Percentiles rank a stretch among this genome's conserved stretches.
These are phyloP conservation scores for Zoanthus solanderi DNA, from an alignment of 92 coral and sea anemone species.

Conservation along the genomic window DNA sequence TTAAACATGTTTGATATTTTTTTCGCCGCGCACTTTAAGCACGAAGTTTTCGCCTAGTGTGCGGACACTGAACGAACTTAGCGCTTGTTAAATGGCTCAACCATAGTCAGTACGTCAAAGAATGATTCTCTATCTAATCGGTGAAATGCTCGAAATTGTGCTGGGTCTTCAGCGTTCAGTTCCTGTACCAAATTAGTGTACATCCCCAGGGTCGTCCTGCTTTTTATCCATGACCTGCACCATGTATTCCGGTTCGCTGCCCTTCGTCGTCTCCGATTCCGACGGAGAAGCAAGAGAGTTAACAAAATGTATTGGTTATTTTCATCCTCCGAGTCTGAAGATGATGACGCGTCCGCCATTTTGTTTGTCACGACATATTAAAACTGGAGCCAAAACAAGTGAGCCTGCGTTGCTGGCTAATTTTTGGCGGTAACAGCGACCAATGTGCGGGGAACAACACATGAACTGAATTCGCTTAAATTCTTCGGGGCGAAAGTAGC, in stretches of 20 bases:
- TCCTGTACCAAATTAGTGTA: constrained; percentile 26
- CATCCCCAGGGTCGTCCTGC: background rate
- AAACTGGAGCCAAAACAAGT: constrained; percentile 1
- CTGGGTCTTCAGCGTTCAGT: constrained; percentile 42
- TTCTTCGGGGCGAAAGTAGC: constrained; percentile 20
- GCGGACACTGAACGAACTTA: too few relatives aligned
- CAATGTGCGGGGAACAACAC: background rate
- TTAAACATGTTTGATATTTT: too few relatives aligned
- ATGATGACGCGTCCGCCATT: background rate
- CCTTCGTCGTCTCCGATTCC: constrained; percentile 1
- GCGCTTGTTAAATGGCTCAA: constrained; percentile 6
- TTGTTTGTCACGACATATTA: constrained; percentile 10
- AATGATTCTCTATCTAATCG: constrained; percentile 20
- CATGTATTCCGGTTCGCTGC: background rate
- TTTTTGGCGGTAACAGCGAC: too few relatives aligned
- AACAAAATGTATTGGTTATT: background rate
- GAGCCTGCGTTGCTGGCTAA: too few relatives aligned
- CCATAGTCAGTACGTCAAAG: background rate
- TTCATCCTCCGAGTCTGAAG: background rate
- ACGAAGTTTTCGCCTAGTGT: too few relatives aligned
- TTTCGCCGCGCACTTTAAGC: too few relatives aligned
- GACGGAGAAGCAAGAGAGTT: background rate
- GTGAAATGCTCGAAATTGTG: constrained; percentile 20
- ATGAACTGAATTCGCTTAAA: constrained; percentile 16
- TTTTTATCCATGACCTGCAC: background rate